phyloP scores from a whole-genome alignment of 2,113 vertebrate species.

The Plecturocebus donacophilus region DNA sequence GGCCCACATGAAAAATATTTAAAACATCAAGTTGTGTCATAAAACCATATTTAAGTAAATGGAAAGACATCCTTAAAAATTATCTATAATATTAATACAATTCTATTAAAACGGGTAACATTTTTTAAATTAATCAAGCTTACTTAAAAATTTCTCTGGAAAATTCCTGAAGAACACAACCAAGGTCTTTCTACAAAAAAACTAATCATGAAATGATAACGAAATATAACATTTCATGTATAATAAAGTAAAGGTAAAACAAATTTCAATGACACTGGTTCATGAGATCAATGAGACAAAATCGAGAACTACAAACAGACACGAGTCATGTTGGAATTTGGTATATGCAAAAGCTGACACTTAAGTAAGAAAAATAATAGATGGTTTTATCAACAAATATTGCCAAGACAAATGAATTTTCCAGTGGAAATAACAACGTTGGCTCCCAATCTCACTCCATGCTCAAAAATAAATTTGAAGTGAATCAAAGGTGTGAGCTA shows the following conservation, averaged over 20 bases:
- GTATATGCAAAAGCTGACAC: neutral
- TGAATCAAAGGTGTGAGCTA: neutral
- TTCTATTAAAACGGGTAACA: neutral
- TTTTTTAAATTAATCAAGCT: neutral
- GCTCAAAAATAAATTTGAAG: neutral
- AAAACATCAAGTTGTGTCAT: neutral
- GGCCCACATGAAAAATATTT: neutral
- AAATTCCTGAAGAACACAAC: neutral
- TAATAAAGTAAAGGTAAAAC: neutral
- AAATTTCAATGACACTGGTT: neutral
- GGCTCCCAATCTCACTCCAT: neutral
- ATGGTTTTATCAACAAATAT: neutral
- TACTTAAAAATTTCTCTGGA: neutral
- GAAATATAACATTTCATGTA: neutral
- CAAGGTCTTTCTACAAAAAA: neutral
- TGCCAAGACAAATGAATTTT: neutral
- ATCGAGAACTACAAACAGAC: neutral
- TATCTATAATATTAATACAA: neutral
- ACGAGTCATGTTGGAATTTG: neutral
- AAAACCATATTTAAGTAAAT: slow-evolving; percentile 1
- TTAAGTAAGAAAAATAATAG: neutral
- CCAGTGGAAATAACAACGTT: neutral
- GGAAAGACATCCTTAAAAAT: neutral
- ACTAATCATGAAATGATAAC: neutral
- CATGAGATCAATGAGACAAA: neutral